phyloP scores from a whole-genome alignment of 2,797 vertebrate species.

The Holocentrus rufus region DNA sequence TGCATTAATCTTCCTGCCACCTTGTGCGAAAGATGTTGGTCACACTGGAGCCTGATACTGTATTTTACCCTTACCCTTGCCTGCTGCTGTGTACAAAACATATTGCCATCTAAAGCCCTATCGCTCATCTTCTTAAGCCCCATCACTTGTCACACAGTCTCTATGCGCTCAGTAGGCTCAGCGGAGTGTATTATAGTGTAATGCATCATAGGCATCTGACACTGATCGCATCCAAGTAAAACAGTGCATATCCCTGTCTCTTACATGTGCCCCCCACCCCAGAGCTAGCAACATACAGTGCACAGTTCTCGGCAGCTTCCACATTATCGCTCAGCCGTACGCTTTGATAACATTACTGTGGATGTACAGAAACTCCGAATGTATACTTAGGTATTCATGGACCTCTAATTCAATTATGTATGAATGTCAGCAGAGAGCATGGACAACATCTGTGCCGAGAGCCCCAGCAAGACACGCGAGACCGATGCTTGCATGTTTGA shows the following conservation, averaged over 20 bases:
- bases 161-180: conserved; percentile 14
- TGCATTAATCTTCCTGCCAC: conserved; percentile 34
- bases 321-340: not conserved
- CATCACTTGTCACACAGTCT: conserved; percentile 46
- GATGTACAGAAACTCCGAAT: conserved; percentile 13
- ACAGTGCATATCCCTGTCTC: not conserved
- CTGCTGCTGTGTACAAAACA: not conserved
- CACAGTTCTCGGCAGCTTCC: not conserved
- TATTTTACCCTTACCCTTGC: not conserved
- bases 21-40: too few species aligned
- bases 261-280: not conserved
- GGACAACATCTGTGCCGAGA: conserved; percentile 14
- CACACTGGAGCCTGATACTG: too few species aligned
- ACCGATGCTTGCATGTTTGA: conserved; percentile 36
- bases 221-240: conserved; percentile 35
- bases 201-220: conserved; percentile 30
- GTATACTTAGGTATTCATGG: conserved; percentile 30
- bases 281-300: not conserved
- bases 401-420: conserved; percentile 46
- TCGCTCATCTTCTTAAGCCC: conserved; percentile 44
- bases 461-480: conserved; percentile 2
- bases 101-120: conserved; percentile 11
- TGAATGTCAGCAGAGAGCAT: conserved; percentile 37
- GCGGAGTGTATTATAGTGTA: conserved; percentile 21
- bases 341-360: not conserved